These are phyloP conservation scores for Acipenser oxyrinchus DNA, from an alignment of 2,797 vertebrate genomes.

Conservation along the genomic window DNA sequence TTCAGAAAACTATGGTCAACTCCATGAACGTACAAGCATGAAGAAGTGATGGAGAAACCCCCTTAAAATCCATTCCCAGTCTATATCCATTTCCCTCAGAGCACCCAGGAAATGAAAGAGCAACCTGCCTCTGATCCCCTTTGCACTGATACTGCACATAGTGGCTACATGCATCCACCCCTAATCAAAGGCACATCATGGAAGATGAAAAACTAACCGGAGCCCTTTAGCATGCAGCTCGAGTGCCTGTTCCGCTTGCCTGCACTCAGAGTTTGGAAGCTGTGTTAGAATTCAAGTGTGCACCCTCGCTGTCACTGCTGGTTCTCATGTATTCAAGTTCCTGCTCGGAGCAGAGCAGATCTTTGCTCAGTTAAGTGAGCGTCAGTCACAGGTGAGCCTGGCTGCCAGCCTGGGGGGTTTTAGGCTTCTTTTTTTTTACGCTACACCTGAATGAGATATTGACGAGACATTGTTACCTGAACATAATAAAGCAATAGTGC, in stretches of 20 bases:
- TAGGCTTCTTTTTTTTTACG: conserved; percentile 38
- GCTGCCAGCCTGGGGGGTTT: conserved; percentile 45
- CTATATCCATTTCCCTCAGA: too few species aligned
- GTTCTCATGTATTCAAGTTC: conserved; percentile 41
- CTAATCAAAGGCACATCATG: conserved; percentile 7
- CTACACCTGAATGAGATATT: conserved; percentile 79
- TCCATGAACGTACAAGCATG: too few species aligned
- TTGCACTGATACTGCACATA: conserved; percentile 17
- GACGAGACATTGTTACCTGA: conserved; percentile 52
- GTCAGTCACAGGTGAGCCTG: conserved; percentile 49
- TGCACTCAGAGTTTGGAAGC: conserved; percentile 46
- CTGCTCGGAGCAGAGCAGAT: conserved; percentile 53
- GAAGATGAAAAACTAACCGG: conserved; percentile 21
- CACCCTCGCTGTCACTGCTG: conserved; percentile 44
- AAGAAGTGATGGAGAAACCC: too few species aligned
- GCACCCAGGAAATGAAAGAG: neutral
- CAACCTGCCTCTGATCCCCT: neutral
- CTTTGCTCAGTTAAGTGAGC: conserved; percentile 55
- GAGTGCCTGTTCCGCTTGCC: conserved; percentile 50
- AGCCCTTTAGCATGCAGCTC: conserved; percentile 46
- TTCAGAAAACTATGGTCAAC: too few species aligned
- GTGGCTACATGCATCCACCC: conserved; percentile 8
- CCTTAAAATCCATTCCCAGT: too few species aligned
- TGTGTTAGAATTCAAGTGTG: conserved; percentile 45
- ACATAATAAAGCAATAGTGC: conserved; percentile 29